Percentiles rank a stretch among this genome's conserved stretches.
These are phyloP conservation scores for Ateles fusciceps DNA, from an alignment of 2,797 vertebrate genomes.

Conservation along the genomic window DNA sequence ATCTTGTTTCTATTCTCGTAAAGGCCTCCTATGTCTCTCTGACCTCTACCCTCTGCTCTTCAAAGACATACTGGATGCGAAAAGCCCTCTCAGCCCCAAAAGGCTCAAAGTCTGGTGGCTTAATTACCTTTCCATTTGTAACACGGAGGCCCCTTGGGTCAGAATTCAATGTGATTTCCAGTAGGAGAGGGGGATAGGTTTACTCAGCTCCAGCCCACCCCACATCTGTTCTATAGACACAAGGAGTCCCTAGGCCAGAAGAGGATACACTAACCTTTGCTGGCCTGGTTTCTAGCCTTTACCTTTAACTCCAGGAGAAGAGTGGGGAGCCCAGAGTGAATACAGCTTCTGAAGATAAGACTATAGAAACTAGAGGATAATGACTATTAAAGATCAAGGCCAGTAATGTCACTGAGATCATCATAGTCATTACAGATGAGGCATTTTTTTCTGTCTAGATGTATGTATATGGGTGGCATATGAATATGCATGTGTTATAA, in stretches of 20 bases:
- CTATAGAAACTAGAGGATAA: not conserved
- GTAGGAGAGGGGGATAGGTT: slow-evolving; percentile 53
- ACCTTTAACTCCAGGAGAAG: slow-evolving; percentile 7
- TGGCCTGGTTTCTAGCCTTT: not conserved
- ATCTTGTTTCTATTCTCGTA: slow-evolving; percentile 23
- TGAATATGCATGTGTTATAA: not conserved
- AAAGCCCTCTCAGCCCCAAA: slow-evolving; percentile 52
- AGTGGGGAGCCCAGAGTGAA: not conserved
- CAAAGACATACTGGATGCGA: slow-evolving; percentile 39
- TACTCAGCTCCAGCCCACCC: slow-evolving; percentile 3
- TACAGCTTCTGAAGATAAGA: not conserved
- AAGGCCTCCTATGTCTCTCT: slow-evolving; percentile 21
- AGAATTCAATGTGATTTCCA: slow-evolving; percentile 71
- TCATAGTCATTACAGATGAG: not conserved
- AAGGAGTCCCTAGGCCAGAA: not conserved
- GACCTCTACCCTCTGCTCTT: not conserved
- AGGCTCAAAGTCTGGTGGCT: slow-evolving; percentile 52
- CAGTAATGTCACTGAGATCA: not conserved
- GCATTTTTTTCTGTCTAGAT: not conserved
- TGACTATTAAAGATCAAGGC: not conserved
- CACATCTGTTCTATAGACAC: slow-evolving; percentile 49
- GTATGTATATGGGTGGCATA: too few species aligned
- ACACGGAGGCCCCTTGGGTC: slow-evolving; percentile 49
- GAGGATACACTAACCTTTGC: not conserved
- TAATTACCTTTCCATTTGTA: slow-evolving; percentile 72